Evolutionary conservation across 2,113 vertebrate genomes (phyloP).

Genomic region (Ammodytes dubius): DNA sequence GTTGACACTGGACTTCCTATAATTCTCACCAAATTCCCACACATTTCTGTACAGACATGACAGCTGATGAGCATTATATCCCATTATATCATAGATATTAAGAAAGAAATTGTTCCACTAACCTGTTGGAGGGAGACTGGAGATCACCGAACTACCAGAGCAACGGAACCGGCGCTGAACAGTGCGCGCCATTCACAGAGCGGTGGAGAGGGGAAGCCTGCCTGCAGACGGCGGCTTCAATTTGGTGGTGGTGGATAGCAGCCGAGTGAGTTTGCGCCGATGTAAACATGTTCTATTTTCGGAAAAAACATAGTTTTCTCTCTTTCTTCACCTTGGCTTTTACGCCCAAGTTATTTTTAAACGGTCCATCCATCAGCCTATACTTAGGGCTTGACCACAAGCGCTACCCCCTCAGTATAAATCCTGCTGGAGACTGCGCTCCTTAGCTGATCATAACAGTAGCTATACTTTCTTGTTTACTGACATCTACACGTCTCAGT

Average conservation of each 20-base stretch:
- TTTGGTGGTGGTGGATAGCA: not conserved
- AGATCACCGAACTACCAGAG: not conserved
- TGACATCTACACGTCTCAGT: not conserved
- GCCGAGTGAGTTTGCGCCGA: not conserved
- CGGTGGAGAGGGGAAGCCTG: not conserved
- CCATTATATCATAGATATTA: too few relatives aligned
- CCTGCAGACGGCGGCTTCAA: not conserved
- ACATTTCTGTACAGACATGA: not conserved
- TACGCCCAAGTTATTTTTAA: not conserved
- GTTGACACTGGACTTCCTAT: not conserved
- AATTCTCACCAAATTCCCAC: not conserved
- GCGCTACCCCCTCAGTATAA: not conserved
- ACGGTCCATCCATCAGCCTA: not conserved
- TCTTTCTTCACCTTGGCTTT: not conserved
- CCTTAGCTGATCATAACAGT: not conserved
- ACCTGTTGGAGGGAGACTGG: constrained; percentile 36
- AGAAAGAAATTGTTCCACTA: constrained; percentile 18
- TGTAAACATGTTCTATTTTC: not conserved
- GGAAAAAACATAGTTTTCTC: not conserved
- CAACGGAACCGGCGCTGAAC: not conserved
- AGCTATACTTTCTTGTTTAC: not conserved
- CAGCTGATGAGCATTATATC: not conserved
- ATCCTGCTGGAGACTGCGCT: not conserved
- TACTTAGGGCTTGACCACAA: not conserved
- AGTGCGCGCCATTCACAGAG: not conserved